Conservation (phyloP, 1,140 invertebrate genomes). For the Macrocentrus cingulum region DNA sequence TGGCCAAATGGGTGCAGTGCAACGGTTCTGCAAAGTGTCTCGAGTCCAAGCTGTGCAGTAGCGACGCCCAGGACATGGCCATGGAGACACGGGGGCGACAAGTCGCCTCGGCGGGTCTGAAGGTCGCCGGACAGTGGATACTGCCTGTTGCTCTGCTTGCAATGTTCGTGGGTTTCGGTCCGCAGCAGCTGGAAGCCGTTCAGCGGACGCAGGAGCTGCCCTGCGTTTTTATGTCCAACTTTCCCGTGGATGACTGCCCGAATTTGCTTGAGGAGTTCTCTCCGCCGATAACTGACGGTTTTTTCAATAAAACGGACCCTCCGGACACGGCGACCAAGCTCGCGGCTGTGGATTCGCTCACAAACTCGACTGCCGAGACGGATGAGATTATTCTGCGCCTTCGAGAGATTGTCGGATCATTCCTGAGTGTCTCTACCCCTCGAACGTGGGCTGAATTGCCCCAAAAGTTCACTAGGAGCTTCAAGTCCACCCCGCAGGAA, state of each 20-base stretch:
- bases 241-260: slow-evolving; percentile 28
- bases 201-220: slow-evolving; percentile 8
- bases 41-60: slow-evolving; percentile 6
- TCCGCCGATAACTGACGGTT: too few species aligned
- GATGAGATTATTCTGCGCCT: too few species aligned
- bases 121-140: slow-evolving; percentile 28
- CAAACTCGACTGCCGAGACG: too few species aligned
- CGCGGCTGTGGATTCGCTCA: too few species aligned
- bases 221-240: slow-evolving; percentile 25
- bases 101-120: not conserved
- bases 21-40: slow-evolving; percentile 13
- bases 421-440: too few species aligned
- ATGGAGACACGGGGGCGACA: too few species aligned
- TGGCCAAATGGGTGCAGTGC: slow-evolving; percentile 23
- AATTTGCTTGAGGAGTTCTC: not conserved
- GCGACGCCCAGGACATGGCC: too few species aligned
- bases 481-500: not conserved
- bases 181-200: not conserved
- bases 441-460: too few species aligned
- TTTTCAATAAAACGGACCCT: too few species aligned
- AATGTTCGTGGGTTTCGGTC: slow-evolving; percentile 15
- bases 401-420: too few species aligned
- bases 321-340: too few species aligned
- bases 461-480: not conserved
- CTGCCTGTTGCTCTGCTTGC: slow-evolving; percentile 21